phyloP scores from a whole-genome alignment of 2,797 vertebrate species.

The Aquila chrysaetos region DNA sequence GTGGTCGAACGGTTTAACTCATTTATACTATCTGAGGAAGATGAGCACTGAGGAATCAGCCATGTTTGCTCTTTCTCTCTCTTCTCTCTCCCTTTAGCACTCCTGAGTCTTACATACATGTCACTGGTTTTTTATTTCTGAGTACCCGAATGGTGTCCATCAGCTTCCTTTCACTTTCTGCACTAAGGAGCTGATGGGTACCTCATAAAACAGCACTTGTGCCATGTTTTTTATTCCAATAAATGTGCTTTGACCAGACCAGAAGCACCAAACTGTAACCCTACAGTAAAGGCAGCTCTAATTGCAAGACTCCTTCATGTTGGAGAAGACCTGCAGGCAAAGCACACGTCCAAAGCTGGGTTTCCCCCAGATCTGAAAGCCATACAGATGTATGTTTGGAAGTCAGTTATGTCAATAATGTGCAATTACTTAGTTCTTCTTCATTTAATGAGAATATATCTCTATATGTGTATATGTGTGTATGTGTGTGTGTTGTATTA shows the following conservation, averaged over 20 bases:
- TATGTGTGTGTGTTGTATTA: too few relatives aligned
- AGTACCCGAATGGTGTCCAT: not conserved
- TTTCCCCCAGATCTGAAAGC: not conserved
- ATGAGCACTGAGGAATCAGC: not conserved
- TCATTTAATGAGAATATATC: not conserved
- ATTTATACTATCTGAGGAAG: not conserved
- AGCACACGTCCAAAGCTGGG: not conserved
- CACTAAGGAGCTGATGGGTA: not conserved
- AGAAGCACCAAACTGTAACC: not conserved
- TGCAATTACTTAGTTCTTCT: not conserved
- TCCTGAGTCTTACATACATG: not conserved
- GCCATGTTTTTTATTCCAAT: not conserved
- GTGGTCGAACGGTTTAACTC: not conserved
- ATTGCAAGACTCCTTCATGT: not conserved
- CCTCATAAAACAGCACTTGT: not conserved
- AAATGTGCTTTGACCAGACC: not conserved
- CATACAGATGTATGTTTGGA: not conserved
- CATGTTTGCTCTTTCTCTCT: not conserved
- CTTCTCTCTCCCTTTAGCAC: not conserved
- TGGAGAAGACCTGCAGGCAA: not conserved
- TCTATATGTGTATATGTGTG: accelerated
- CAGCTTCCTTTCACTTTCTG: not conserved
- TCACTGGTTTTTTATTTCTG: not conserved
- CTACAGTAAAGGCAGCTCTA: not conserved
- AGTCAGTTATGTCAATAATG: not conserved